phyloP scores from a whole-genome alignment of 2,113 vertebrate species.

The Galemys pyrenaicus region DNA sequence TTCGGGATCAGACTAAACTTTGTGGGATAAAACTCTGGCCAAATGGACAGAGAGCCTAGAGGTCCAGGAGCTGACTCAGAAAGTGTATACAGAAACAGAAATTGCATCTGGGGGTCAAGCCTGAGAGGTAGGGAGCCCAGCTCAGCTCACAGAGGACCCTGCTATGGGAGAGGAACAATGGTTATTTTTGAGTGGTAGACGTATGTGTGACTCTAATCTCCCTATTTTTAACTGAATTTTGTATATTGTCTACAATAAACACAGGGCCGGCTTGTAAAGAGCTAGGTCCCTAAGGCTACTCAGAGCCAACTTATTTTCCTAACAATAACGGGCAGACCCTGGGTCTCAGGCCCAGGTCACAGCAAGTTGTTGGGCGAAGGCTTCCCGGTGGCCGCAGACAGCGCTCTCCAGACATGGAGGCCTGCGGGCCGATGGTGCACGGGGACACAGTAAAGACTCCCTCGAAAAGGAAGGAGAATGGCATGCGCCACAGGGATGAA shows the following conservation, averaged over 20 bases:
- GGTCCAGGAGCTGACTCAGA: not conserved
- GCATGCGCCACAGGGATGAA: rapidly evolving
- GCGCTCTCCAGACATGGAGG: rapidly evolving
- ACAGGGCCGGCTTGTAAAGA: not conserved
- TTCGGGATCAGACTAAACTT: not conserved
- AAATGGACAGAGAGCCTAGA: not conserved
- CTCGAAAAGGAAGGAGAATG: not conserved
- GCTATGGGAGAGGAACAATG: rapidly evolving
- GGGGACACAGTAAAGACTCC: rapidly evolving
- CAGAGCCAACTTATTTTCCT: not conserved
- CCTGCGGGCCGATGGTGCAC: rapidly evolving
- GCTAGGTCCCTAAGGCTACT: not conserved
- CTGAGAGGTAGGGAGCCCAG: not conserved
- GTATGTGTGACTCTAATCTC: not conserved
- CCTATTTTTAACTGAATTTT: not conserved
- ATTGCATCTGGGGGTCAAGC: rapidly evolving
- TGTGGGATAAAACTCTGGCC: not conserved
- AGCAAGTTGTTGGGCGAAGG: rapidly evolving
- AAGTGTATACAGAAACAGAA: no score
- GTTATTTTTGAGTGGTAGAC: not conserved
- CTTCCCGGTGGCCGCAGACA: rapidly evolving
- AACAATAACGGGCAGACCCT: not conserved
- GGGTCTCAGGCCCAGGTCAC: not conserved
- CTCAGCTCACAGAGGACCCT: rapidly evolving
- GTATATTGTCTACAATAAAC: not conserved